Evolutionary conservation across 1,140 invertebrate genomes (phyloP).

Genomic region (Hyposmocoma kahamanoa): DNA sequence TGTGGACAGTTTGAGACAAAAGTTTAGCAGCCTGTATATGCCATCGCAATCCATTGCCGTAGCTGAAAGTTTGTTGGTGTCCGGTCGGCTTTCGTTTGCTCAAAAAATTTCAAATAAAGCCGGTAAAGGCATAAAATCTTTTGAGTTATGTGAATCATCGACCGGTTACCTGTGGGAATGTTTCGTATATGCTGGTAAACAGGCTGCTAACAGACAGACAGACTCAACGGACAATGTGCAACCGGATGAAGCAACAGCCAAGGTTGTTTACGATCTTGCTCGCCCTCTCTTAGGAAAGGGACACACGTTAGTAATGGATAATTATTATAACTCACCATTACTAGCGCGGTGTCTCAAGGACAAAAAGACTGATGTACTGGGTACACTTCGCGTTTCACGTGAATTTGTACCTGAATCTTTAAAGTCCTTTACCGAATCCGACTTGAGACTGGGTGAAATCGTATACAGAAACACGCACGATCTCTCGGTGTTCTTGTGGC

Average conservation of each 20-base stretch:
- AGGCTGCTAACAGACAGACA: too few species aligned
- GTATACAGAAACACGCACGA: conserved; percentile 14
- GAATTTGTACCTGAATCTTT: conserved; percentile 20
- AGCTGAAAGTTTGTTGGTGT: too few species aligned
- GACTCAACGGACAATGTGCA: too few species aligned
- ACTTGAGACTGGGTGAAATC: conserved; percentile 16
- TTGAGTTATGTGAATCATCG: conserved; percentile 12
- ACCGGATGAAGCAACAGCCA: too few species aligned
- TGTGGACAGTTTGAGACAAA: too few species aligned
- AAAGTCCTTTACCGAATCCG: conserved; percentile 9
- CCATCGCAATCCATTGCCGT: too few species aligned
- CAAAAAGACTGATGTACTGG: conserved; percentile 6
- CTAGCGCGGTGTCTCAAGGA: conserved; percentile 2
- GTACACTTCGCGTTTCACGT: conserved; percentile 11
- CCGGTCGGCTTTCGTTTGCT: too few species aligned
- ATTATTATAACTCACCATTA: conserved; percentile 13
- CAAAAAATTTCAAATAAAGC: conserved; percentile 11
- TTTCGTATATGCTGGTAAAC: conserved; percentile 4
- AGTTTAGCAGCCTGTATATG: too few species aligned
- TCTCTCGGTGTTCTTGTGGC: conserved; percentile 19
- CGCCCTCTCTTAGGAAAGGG: conserved; percentile 9
- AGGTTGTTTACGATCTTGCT: too few species aligned
- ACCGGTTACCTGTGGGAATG: conserved; percentile 11
- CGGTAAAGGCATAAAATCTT: conserved; percentile 9
- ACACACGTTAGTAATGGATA: conserved; percentile 13